A percentile compares a stretch with the other conserved stretches of the same genome.
phyloP scores from a whole-genome alignment of 2,113 vertebrate species.

The Rhineura floridana region DNA sequence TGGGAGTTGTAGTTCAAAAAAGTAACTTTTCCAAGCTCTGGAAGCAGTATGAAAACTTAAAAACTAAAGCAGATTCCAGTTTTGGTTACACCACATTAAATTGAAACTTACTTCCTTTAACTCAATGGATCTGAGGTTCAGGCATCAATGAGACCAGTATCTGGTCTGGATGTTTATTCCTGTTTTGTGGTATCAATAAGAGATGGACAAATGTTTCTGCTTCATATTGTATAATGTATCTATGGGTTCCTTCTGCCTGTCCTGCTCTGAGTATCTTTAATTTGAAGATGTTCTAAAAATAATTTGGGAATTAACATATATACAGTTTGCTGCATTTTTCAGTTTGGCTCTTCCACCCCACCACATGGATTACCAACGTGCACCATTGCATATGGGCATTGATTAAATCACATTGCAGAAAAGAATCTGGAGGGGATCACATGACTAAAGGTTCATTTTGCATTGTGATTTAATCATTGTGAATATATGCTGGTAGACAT shows the following conservation, averaged over 20 bases:
- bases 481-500: background rate
- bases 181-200: slow-evolving; percentile 6
- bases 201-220: too few relatives aligned
- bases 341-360: background rate
- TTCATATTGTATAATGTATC: background rate
- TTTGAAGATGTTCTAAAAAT: background rate
- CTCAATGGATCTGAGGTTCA: background rate
- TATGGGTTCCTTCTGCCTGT: background rate
- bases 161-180: slow-evolving; percentile 21
- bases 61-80: background rate
- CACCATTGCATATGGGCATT: background rate
- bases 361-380: too few relatives aligned
- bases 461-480: background rate
- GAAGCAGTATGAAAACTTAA: background rate
- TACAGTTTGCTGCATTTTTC: background rate
- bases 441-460: background rate
- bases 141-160: background rate
- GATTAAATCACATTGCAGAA: background rate
- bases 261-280: background rate
- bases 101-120: background rate
- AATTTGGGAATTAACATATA: background rate
- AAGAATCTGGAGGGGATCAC: background rate
- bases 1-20: too few relatives aligned
- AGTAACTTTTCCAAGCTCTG: too few relatives aligned
- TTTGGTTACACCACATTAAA: background rate